Evolutionary conservation across 2,113 vertebrate species (phyloP).

Genomic region (Oreocharis arfaki): DNA sequence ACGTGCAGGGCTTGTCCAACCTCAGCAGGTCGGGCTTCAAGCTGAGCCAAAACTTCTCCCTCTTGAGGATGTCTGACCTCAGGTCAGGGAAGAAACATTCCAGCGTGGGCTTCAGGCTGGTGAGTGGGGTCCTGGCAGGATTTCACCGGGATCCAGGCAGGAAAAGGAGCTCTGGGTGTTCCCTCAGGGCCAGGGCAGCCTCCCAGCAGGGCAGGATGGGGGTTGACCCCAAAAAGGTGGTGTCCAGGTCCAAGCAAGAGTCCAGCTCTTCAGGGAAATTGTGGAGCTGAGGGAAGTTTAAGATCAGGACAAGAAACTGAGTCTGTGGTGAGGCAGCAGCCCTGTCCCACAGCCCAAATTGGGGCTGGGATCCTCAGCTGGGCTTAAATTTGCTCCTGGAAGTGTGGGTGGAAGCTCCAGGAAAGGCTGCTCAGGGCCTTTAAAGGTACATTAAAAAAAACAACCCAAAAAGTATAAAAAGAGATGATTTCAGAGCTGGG

Average conservation of each 20-base stretch:
- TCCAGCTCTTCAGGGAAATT: background rate
- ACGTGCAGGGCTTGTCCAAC: background rate
- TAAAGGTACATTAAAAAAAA: background rate
- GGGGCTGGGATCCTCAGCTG: accelerated
- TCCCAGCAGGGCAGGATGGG: background rate
- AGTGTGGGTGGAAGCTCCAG: background rate
- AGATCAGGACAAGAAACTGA: background rate
- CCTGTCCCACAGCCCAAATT: too few relatives aligned
- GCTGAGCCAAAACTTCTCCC: constrained; percentile 18
- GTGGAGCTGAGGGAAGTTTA: background rate
- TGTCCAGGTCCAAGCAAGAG: background rate
- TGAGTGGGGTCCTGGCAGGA: background rate
- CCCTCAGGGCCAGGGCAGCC: background rate
- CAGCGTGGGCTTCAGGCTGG: constrained; percentile 68
- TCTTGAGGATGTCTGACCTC: background rate
- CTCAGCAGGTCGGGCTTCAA: background rate
- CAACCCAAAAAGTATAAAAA: background rate
- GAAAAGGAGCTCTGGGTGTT: background rate
- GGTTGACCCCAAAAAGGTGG: background rate
- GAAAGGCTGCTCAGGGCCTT: background rate
- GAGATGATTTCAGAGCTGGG: background rate
- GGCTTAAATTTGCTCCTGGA: background rate
- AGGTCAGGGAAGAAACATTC: background rate
- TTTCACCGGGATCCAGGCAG: background rate
- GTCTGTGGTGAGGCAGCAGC: accelerated